A percentile compares a stretch with the other conserved stretches of the same genome.
These are phyloP conservation scores for Gari tellinella DNA, from an alignment of 2,888 invertebrate genomes.

Conservation along the genomic window DNA sequence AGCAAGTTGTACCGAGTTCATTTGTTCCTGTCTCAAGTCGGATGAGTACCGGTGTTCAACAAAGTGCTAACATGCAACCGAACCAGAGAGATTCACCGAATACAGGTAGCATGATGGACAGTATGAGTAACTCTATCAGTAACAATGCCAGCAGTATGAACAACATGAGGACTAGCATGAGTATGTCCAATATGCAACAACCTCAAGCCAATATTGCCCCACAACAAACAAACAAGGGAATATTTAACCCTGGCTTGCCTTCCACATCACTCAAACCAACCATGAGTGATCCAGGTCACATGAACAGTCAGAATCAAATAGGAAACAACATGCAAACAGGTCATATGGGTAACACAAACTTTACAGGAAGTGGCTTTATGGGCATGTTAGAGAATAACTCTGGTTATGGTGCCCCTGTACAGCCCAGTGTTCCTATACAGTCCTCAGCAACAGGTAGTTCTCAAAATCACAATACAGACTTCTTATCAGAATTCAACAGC, in stretches of 20 bases:
- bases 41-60: too few species aligned
- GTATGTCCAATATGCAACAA: neutral
- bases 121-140: neutral
- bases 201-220: neutral
- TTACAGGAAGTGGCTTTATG: neutral
- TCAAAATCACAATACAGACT: constrained; percentile 1
- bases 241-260: constrained; percentile 19
- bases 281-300: too few species aligned
- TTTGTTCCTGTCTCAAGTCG: neutral
- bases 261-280: too few species aligned
- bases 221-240: constrained; percentile 11
- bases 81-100: neutral
- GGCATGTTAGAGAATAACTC: too few species aligned
- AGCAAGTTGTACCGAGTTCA: neutral
- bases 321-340: constrained; percentile 1
- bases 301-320: too few species aligned
- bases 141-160: neutral
- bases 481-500: constrained; percentile 23
- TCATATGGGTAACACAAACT: neutral
- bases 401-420: too few species aligned
- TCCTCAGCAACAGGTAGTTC: too few species aligned
- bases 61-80: neutral
- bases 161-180: neutral
- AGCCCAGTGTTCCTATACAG: too few species aligned
- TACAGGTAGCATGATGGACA: neutral